phyloP scores from a whole-genome alignment of 2,113 vertebrate genomes.

The Zosterops borbonicus region DNA sequence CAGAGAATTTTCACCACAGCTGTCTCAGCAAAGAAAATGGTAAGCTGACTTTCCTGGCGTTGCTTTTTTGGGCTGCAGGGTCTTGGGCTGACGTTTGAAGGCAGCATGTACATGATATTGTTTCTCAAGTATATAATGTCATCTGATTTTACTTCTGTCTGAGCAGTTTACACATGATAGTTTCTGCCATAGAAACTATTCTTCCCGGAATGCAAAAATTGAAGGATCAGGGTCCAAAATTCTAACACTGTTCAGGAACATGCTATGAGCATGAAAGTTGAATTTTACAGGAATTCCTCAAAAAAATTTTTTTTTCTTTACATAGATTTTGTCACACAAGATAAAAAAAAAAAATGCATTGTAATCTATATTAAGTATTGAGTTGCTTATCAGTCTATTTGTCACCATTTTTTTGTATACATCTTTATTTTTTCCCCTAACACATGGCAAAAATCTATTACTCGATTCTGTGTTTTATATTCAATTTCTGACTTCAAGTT shows the following conservation, averaged over 20 bases:
- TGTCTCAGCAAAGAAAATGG: not conserved
- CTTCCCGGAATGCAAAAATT: not conserved
- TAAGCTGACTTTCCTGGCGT: not conserved
- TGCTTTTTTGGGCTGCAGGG: not conserved
- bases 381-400: not conserved
- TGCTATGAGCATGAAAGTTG: not conserved
- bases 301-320: not conserved
- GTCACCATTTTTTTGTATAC: not conserved
- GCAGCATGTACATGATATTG: fast-evolving
- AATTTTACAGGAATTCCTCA: not conserved
- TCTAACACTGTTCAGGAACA: not conserved
- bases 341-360: not conserved
- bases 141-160: not conserved
- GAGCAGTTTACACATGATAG: not conserved
- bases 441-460: not conserved
- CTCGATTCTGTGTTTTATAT: not conserved
- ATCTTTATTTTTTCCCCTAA: not conserved
- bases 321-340: not conserved
- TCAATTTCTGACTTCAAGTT: not conserved
- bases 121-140: not conserved
- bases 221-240: not conserved
- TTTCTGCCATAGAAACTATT: not conserved
- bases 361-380: not conserved
- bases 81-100: not conserved
- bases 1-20: not conserved